Base-by-base conservation (phyloP, 1,140 invertebrate genomes). In the Pinna nobilis region DNA sequence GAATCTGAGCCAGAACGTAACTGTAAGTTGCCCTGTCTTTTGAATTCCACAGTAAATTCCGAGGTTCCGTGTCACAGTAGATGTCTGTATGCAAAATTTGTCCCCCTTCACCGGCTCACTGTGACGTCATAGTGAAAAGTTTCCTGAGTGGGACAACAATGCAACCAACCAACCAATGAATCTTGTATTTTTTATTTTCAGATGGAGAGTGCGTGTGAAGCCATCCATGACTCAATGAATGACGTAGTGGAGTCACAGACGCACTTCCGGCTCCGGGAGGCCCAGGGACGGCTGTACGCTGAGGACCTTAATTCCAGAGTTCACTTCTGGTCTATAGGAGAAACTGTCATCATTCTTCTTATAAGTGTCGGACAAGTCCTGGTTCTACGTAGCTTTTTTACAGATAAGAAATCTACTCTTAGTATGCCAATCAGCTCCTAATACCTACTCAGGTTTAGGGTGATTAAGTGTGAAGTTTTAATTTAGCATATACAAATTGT, bases 281-380 rank as follows among this genome's bases (percentile, higher is more conserved):
- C 97, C 6, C 95, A 97, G 87, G 94, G 97, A 35, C 93, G 97
- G 44, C 97, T 97, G 85, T 92, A 96, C 55, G 98, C 98, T 0
- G 98, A 99, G 90, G 95, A 98, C 88, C 90, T 99, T 11, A 99
- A 99, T 84, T 94, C 96, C 86, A 92, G 95, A 78, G 97, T 99
- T 0, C 91, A 97, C 78, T 93, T 93, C 89, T 99, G 97, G 97
- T 98, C 97, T 0, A 88, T 96, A 7, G 92, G 94, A 61, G 96
- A 99, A 89, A 96, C 97, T 28, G 70, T 94, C 0, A 93, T 95
- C 32, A 94, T 99, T 76, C 86, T 99, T 1, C 78, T 94, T 47
- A 95, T 97, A 44, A 93, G 94, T 23, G 90, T 99, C 66, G 93
- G 93, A 13, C 97, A 99, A 91, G 97, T 99, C 23, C 92, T 96